Percentiles rank a stretch among this genome's conserved stretches.
Conservation (phyloP, 2,113 vertebrate genomes). For the Octodon degus region DNA sequence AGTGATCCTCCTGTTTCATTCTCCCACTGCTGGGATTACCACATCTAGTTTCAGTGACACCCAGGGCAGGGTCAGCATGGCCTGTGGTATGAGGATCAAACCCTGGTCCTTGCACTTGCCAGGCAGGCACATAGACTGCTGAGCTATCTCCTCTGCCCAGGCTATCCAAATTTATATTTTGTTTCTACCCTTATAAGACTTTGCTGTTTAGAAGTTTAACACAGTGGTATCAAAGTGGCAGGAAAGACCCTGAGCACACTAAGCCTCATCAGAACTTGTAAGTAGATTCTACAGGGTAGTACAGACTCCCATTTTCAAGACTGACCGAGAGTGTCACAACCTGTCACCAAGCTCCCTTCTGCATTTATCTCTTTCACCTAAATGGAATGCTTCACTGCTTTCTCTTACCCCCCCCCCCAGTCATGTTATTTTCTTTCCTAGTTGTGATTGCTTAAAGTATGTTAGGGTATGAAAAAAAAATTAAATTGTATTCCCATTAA, state of each 20-base stretch:
- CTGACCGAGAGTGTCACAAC: not conserved
- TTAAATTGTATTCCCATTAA: constrained; percentile 4
- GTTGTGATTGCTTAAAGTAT: not conserved
- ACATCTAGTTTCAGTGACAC: too few species aligned
- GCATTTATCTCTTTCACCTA: not conserved
- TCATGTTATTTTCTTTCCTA: not conserved
- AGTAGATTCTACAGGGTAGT: not conserved
- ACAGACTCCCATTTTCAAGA: not conserved
- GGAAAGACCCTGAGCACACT: not conserved
- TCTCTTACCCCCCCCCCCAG: not conserved
- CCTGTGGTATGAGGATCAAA: too few species aligned
- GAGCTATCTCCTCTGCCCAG: too few species aligned
- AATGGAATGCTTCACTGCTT: not conserved
- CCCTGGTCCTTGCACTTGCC: too few species aligned
- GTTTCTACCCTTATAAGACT: not conserved
- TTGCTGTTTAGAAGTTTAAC: not conserved
- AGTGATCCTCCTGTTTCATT: too few species aligned
- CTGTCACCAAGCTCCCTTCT: not conserved
- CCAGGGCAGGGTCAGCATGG: too few species aligned
- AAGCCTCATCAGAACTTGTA: not conserved
- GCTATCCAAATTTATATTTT: constrained; percentile 18
- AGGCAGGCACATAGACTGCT: too few species aligned
- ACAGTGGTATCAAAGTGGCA: not conserved
- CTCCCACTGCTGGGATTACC: too few species aligned
- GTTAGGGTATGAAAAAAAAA: not conserved